Conservation (phyloP, 2,113 vertebrate species). For the Chaetura pelagica region DNA sequence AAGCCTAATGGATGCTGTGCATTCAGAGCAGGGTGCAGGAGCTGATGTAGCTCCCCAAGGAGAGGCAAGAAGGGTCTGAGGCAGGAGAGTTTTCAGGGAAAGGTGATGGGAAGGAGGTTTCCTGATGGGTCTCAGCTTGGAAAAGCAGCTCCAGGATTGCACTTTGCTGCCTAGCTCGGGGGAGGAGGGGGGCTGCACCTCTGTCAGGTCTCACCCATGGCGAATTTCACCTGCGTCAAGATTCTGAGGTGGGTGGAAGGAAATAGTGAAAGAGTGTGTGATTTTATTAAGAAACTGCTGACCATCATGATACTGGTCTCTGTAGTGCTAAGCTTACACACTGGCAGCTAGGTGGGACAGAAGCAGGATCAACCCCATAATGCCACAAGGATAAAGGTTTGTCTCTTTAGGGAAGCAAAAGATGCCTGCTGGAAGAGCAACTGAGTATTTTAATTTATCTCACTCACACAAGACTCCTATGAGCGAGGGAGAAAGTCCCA, state of each 20-base stretch:
- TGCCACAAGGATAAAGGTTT: neutral
- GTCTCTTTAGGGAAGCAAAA: neutral
- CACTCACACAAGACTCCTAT: neutral
- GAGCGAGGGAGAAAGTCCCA: neutral
- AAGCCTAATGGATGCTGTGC: neutral
- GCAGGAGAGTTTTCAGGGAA: neutral
- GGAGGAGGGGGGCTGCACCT: rapidly evolving
- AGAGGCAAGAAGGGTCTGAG: neutral
- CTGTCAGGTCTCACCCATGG: neutral
- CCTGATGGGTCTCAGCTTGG: neutral
- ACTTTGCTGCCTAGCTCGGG: neutral
- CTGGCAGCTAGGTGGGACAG: neutral
- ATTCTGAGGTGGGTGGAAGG: neutral
- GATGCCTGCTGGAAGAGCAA: neutral
- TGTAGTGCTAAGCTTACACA: neutral
- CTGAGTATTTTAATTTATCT: neutral
- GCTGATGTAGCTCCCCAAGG: neutral
- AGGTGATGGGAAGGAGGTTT: neutral
- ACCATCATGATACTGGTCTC: neutral
- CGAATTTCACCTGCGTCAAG: rapidly evolving
- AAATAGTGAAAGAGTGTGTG: neutral
- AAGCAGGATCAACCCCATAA: neutral
- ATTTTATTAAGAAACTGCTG: neutral
- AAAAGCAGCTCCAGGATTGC: neutral
- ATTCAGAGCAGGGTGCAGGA: neutral